phyloP scores from a whole-genome alignment of 2,113 vertebrate species.

The Lophius piscatorius region DNA sequence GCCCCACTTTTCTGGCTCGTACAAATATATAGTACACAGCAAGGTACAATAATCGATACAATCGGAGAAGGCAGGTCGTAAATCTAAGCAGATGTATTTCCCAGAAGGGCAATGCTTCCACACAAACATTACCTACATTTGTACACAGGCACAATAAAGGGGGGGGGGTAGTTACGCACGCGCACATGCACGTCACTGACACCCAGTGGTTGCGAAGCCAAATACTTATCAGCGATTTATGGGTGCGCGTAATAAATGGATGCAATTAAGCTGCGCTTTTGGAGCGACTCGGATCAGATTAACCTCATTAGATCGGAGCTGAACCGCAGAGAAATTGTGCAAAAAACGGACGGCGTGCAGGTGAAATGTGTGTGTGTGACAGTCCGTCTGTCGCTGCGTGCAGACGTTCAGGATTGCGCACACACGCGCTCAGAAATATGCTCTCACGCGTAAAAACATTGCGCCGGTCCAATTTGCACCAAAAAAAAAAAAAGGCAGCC shows the following conservation, averaged over 20 bases:
- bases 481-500: constrained; percentile 37
- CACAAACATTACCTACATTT: constrained; percentile 42
- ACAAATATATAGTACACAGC: constrained; percentile 57
- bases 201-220: constrained; percentile 22
- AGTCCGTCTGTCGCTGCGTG: constrained; percentile 46
- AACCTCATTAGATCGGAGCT: constrained; percentile 65
- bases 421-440: too few relatives aligned
- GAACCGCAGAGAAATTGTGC: constrained; percentile 50
- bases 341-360: constrained; percentile 36
- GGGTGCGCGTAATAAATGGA: constrained; percentile 57
- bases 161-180: neutral
- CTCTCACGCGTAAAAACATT: constrained; percentile 52
- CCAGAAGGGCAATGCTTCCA: constrained; percentile 46
- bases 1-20: constrained; percentile 58
- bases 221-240: constrained; percentile 58
- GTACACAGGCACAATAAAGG: neutral
- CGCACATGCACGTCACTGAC: neutral
- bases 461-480: constrained; percentile 41
- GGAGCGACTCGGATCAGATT: constrained; percentile 57
- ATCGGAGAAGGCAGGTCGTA: constrained; percentile 62
- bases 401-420: constrained; percentile 43
- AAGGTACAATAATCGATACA: constrained; percentile 63
- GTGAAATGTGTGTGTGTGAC: constrained; percentile 60
- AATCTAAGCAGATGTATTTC: constrained; percentile 71
- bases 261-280: constrained; percentile 62